Evolutionary conservation across 2,113 vertebrate genomes (phyloP), one percentile per base, ranked within the genome.

Genomic region (Sarotherodon lohbergeri): DNA sequence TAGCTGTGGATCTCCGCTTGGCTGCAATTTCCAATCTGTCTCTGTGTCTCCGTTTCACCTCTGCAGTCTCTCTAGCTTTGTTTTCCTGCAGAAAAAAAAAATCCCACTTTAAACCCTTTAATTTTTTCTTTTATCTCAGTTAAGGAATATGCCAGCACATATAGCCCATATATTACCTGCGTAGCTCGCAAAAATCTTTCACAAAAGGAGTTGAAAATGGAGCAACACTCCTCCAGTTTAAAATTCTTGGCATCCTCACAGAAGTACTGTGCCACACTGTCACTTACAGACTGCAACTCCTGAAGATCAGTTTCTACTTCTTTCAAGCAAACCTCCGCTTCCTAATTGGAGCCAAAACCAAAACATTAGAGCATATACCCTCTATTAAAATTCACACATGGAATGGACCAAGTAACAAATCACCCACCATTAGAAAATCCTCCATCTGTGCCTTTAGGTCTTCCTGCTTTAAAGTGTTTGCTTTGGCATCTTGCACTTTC

Each of bases 1-100:
- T 96, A 56, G 97, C 97, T 2, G 95, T 97, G 17, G 97, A 97
- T 32, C 96, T 89, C 17, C 96, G 95, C 76, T 97, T 97, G 54
- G 88, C 27, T 6, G 89, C 6, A 5, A 8, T 92, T 34, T 96
- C 87, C 68, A 95, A 27, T 59, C 91, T 83, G 56, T 96, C 95
- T 17, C 83, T 89, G 61, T 95, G 95, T 22, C 92, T 94, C 7
- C 95, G 92, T 85, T 95, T 96, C 43, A 96, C 86, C 43, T 97
- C 97, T 12, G 87, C 68, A 81, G 86, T 32, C 79, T 96, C 95
- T 19, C 96, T 94, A 7, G 94, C 84, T 39, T 87, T 92, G 88
- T 97, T 97, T 78, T 97, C 97, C 97, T 97, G 88, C 41, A 89
- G 12, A 61, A 41, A 50, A 48, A 52, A 11, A 0, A 61, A n/a